These are phyloP conservation scores for Penaeus chinensis DNA, from an alignment of 1,140 invertebrate species.

Conservation along the genomic window DNA sequence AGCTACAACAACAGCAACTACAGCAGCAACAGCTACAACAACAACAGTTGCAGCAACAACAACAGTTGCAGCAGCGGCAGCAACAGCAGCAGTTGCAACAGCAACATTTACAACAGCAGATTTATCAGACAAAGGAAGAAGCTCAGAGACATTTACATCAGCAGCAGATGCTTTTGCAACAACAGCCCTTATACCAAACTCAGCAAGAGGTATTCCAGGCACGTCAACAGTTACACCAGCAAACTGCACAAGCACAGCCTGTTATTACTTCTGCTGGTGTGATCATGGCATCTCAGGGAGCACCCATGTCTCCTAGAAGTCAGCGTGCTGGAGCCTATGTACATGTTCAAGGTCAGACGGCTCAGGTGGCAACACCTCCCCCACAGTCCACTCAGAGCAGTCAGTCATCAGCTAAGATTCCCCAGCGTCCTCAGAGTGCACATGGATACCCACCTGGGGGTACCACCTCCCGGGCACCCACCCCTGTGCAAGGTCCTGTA, in stretches of 20 bases:
- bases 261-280: constrained; percentile 46
- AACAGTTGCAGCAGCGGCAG: constrained; percentile 40
- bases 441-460: constrained; percentile 43
- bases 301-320: constrained; percentile 63
- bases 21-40: constrained; percentile 51
- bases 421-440: constrained; percentile 43
- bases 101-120: constrained; percentile 34
- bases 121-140: constrained; percentile 28
- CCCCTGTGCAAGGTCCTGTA: constrained; percentile 61
- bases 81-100: constrained; percentile 41
- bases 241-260: background rate
- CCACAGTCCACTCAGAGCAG: constrained; percentile 44
- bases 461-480: constrained; percentile 61
- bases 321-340: constrained; percentile 62
- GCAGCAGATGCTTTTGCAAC: constrained; percentile 44
- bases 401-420: constrained; percentile 39
- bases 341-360: constrained; percentile 58
- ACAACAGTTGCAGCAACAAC: constrained; percentile 30
- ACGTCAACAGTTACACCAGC: constrained; percentile 45
- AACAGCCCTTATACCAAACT: constrained; percentile 31
- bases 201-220: constrained; percentile 25
- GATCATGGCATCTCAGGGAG: constrained; percentile 58
- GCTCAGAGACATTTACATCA: constrained; percentile 31
- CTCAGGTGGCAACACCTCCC: constrained; percentile 36
- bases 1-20: constrained; percentile 49